phyloP scores from a whole-genome alignment of 2,888 invertebrate genomes.

The Drosophila meridiana region DNA sequence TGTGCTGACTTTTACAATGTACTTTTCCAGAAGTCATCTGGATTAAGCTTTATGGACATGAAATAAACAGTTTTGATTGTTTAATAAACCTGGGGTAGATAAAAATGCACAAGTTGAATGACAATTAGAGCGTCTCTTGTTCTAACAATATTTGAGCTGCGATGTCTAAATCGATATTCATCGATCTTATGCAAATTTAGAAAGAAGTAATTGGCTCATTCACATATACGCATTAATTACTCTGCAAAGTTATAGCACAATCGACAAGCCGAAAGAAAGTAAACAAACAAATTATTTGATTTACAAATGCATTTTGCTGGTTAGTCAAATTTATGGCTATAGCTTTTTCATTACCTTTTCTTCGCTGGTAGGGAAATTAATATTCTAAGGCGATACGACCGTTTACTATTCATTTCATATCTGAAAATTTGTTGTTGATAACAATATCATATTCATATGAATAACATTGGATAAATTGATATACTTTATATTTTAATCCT shows the following conservation, averaged over 20 bases:
- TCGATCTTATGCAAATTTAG: no score
- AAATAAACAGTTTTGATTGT: no score
- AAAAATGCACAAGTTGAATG: no score
- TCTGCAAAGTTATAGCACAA: conserved; percentile 36
- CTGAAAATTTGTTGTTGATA: conserved; percentile 49
- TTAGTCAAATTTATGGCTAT: background rate
- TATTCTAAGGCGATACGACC: conserved; percentile 39
- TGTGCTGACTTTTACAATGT: no score
- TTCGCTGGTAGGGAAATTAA: conserved; percentile 44
- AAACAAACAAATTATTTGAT: background rate
- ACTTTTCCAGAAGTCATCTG: no score
- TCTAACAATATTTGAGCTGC: no score
- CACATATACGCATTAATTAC: conserved; percentile 1
- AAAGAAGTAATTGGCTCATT: background rate
- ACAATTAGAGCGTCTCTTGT: no score
- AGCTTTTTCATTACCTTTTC: conserved; percentile 49
- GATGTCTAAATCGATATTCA: no score
- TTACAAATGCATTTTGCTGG: background rate
- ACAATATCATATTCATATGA: conserved; percentile 22
- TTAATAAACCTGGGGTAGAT: no score
- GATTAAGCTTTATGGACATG: no score
- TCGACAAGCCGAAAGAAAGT: conserved; percentile 29
- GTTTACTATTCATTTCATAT: conserved; percentile 28
- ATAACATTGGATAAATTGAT: conserved; percentile 12
- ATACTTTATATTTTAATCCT: background rate